These are phyloP conservation scores for Malurus melanocephalus DNA, from an alignment of 2,113 vertebrate species.

Conservation along the genomic window DNA sequence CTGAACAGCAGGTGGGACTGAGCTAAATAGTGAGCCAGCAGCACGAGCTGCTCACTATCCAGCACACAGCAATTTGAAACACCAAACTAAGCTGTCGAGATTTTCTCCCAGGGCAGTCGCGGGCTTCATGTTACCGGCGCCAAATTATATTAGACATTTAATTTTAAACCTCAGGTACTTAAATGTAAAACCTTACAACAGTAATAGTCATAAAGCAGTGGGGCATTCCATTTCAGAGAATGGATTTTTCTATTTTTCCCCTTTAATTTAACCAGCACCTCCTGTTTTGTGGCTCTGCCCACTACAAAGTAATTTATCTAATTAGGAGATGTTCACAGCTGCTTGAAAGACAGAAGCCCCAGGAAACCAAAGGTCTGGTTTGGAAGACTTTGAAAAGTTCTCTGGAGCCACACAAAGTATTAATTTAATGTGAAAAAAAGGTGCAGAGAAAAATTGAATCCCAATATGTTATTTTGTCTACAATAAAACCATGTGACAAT, in stretches of 20 bases:
- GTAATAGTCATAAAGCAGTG: constrained; percentile 73
- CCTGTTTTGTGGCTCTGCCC: constrained; percentile 70
- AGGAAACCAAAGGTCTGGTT: constrained; percentile 62
- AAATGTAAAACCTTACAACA: constrained; percentile 70
- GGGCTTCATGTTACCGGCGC: constrained; percentile 63
- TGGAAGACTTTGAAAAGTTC: constrained; percentile 69
- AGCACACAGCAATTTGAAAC: constrained; percentile 63
- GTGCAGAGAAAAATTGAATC: constrained; percentile 62
- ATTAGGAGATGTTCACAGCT: constrained; percentile 73
- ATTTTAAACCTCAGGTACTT: constrained; percentile 78
- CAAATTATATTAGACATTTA: constrained; percentile 78
- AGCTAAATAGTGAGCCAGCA: constrained; percentile 29
- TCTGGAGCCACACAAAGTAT: constrained; percentile 71
- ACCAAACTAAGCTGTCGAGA: constrained; percentile 57
- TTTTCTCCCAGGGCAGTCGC: constrained; percentile 69
- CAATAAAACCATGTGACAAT: constrained; percentile 53
- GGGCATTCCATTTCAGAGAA: constrained; percentile 68
- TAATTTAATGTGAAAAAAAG: constrained; percentile 68
- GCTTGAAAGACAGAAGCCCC: constrained; percentile 63
- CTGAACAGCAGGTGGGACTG: constrained; percentile 28
- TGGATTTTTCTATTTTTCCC: constrained; percentile 60
- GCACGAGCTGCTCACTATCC: background rate
- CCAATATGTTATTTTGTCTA: constrained; percentile 63
- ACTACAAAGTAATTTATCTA: constrained; percentile 76
- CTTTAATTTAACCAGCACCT: constrained; percentile 71